These are phyloP conservation scores for Laticauda laticaudata DNA, from an alignment of 2,113 vertebrate species.

Conservation along the genomic window DNA sequence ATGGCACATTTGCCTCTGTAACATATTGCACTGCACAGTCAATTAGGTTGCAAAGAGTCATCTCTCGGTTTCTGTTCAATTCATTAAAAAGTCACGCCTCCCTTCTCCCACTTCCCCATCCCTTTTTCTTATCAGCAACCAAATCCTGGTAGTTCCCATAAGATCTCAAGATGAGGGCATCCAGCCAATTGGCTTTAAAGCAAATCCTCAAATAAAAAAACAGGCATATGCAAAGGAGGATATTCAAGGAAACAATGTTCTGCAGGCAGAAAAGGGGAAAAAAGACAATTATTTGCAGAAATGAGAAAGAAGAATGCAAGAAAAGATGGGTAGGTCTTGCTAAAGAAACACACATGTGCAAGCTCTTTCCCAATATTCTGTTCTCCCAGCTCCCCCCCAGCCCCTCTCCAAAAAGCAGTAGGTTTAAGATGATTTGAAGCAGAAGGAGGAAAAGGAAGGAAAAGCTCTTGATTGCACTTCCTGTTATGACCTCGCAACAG, in stretches of 20 bases:
- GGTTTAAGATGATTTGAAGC: slow-evolving; percentile 62
- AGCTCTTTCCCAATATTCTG: neutral
- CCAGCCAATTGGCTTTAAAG: neutral
- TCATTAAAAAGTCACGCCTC: neutral
- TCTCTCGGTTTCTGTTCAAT: neutral
- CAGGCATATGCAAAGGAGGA: neutral
- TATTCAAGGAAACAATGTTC: neutral
- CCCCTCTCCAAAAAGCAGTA: slow-evolving; percentile 6
- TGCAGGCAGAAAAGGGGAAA: neutral
- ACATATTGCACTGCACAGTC: neutral
- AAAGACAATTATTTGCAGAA: neutral
- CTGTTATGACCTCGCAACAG: slow-evolving; percentile 63
- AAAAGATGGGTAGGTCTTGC: neutral
- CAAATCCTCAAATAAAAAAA: neutral
- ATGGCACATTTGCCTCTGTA: neutral
- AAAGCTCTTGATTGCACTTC: slow-evolving; percentile 64
- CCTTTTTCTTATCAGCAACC: neutral
- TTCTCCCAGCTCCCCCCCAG: neutral
- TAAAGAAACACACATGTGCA: neutral
- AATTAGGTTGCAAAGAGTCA: neutral
- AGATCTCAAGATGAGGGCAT: neutral
- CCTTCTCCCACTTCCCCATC: neutral
- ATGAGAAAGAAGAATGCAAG: neutral
- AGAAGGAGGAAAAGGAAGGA: slow-evolving; percentile 72
- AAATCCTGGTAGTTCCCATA: neutral